These are phyloP conservation scores for Paguma larvata DNA, from an alignment of 2,797 vertebrate genomes.

Conservation along the genomic window DNA sequence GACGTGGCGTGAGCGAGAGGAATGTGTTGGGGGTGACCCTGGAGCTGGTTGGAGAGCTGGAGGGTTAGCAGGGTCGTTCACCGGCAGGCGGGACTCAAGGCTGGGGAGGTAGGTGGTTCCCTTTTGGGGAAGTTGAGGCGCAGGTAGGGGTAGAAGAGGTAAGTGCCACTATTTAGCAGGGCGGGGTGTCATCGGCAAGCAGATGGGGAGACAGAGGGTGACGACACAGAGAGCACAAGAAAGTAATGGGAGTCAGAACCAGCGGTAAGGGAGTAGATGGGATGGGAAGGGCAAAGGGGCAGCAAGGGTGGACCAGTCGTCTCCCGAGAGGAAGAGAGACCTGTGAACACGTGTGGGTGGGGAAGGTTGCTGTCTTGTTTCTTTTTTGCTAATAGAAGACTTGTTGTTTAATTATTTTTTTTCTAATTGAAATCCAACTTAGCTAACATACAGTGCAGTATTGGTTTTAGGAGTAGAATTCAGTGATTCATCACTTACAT, in stretches of 20 bases:
- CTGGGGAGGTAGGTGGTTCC: not conserved
- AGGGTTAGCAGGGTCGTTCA: fast-evolving
- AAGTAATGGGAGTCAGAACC: not conserved
- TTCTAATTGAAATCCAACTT: too few relatives aligned
- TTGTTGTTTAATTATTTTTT: too few relatives aligned
- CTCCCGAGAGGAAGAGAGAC: not conserved
- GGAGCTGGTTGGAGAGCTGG: not conserved
- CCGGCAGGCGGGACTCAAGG: fast-evolving
- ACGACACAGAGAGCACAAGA: fast-evolving
- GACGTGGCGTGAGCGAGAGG: not conserved
- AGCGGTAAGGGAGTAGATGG: too few relatives aligned
- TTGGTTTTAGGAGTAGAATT: too few relatives aligned
- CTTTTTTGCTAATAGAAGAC: not conserved
- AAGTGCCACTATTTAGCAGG: not conserved
- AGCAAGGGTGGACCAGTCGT: not conserved
- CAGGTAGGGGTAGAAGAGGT: not conserved
- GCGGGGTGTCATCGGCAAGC: fast-evolving
- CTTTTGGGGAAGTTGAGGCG: not conserved
- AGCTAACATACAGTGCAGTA: too few relatives aligned
- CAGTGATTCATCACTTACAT: too few relatives aligned
- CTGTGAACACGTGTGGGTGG: fast-evolving
- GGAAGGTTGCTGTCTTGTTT: not conserved
- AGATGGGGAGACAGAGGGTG: too few relatives aligned
- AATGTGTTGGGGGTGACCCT: not conserved
- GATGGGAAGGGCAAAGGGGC: not conserved